Conservation (phyloP, 2,888 invertebrate genomes). For the Stegana nigrithorax region DNA sequence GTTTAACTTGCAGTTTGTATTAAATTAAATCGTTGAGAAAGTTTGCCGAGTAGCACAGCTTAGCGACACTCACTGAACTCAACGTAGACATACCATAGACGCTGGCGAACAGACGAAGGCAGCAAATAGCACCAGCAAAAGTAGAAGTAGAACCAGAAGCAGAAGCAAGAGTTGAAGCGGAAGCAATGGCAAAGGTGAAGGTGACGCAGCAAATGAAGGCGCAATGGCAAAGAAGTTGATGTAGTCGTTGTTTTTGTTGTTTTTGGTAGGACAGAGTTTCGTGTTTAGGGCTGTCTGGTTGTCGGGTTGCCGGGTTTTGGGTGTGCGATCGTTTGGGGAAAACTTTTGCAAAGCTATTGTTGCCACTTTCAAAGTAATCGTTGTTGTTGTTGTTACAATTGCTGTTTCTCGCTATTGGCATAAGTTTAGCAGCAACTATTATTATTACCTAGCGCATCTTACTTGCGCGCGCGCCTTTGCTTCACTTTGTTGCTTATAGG, state of each 20-base stretch:
- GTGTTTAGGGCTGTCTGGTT: neutral
- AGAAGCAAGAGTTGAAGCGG: neutral
- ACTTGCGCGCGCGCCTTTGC: too few species aligned
- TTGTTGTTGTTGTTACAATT: conserved; percentile 38
- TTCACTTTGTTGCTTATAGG: too few species aligned
- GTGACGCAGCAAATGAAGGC: neutral
- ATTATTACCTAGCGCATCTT: conserved; percentile 25
- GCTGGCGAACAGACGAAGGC: too few species aligned
- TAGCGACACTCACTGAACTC: conserved; percentile 4
- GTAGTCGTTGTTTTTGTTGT: neutral
- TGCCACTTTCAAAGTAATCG: conserved; percentile 53
- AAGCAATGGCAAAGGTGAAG: neutral
- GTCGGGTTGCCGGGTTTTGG: conserved; percentile 35
- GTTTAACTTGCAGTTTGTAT: conserved; percentile 49
- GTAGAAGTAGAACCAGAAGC: too few species aligned
- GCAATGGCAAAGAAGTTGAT: too few species aligned
- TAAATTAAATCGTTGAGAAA: conserved; percentile 56
- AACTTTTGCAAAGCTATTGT: conserved; percentile 46
- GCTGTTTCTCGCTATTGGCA: conserved; percentile 5
- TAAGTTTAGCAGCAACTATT: conserved; percentile 10
- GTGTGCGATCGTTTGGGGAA: conserved; percentile 27
- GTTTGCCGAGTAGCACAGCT: conserved; percentile 31
- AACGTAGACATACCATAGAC: too few species aligned
- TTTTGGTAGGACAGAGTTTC: neutral
- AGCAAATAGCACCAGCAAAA: too few species aligned